Evolutionary conservation across 2,797 vertebrate species (phyloP).

Genomic region (Orestias chungarensis): DNA sequence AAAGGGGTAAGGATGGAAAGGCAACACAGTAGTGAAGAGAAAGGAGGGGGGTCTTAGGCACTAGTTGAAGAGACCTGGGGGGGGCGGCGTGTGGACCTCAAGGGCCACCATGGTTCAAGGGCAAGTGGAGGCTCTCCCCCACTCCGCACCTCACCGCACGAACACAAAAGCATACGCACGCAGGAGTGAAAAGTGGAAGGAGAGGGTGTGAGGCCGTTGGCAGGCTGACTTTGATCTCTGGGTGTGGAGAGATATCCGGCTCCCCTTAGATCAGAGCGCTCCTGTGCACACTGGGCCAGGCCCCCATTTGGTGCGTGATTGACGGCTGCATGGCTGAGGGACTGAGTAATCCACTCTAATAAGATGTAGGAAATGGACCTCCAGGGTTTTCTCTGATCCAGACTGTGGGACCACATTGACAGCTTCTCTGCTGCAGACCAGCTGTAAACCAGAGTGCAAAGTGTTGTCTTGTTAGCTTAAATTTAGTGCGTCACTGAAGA

Average conservation of each 20-base stretch:
- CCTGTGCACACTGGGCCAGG: slow-evolving; percentile 62
- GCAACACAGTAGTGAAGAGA: slow-evolving; percentile 48
- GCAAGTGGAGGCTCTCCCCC: slow-evolving; percentile 58
- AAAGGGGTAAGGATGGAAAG: slow-evolving; percentile 31
- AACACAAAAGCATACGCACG: slow-evolving; percentile 43
- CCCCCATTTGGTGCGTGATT: slow-evolving; percentile 77
- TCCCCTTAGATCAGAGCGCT: slow-evolving; percentile 71
- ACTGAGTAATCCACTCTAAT: slow-evolving; percentile 81
- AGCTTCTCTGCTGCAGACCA: slow-evolving; percentile 55
- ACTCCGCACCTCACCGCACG: slow-evolving; percentile 42
- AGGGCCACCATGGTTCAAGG: slow-evolving; percentile 78
- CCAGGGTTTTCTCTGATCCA: slow-evolving; percentile 68
- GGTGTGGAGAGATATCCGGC: slow-evolving; percentile 80
- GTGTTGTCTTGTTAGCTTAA: slow-evolving; percentile 54
- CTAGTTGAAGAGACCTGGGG: slow-evolving; percentile 43
- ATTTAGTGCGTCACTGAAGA: slow-evolving; percentile 23
- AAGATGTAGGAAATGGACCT: slow-evolving; percentile 79
- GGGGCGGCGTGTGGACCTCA: slow-evolving; percentile 56
- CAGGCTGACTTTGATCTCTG: slow-evolving; percentile 78
- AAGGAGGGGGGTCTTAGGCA: slow-evolving; percentile 54
- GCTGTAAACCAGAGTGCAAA: slow-evolving; percentile 59
- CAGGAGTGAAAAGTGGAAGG: slow-evolving; percentile 77
- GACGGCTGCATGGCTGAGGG: slow-evolving; percentile 77
- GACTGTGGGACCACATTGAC: slow-evolving; percentile 65
- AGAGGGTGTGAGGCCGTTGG: slow-evolving; percentile 75